Evolutionary conservation across 2,888 invertebrate genomes (phyloP).

Genomic region (Aporophyla lueneburgensis): DNA sequence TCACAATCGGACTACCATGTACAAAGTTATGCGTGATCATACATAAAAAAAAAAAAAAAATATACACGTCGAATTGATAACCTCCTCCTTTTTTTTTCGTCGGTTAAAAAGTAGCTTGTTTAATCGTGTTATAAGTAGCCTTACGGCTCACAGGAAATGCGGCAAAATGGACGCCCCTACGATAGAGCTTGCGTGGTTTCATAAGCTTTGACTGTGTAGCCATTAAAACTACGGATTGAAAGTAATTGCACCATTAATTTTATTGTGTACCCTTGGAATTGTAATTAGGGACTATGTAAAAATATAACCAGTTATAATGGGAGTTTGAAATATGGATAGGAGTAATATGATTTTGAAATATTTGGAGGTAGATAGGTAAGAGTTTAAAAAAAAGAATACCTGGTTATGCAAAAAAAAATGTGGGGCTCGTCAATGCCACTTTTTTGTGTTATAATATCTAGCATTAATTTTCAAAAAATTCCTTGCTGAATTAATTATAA

Average conservation of each 20-base stretch:
- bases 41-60: too few species aligned
- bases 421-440: too few species aligned
- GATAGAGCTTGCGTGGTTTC: slow-evolving; percentile 41
- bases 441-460: too few species aligned
- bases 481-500: too few species aligned
- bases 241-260: slow-evolving; percentile 40
- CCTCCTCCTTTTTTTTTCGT: too few species aligned
- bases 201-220: slow-evolving; percentile 16
- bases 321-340: slow-evolving; percentile 4
- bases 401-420: too few species aligned
- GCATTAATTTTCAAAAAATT: too few species aligned
- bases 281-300: slow-evolving; percentile 27
- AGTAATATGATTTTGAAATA: neutral
- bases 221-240: slow-evolving; percentile 41
- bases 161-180: slow-evolving; percentile 32
- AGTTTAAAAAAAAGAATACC: too few species aligned
- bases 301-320: slow-evolving; percentile 13
- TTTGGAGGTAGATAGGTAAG: too few species aligned
- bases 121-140: slow-evolving; percentile 29
- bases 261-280: slow-evolving; percentile 41
- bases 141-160: slow-evolving; percentile 31
- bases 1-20: too few species aligned
- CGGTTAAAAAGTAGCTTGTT: slow-evolving; percentile 24
- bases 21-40: too few species aligned
- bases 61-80: too few species aligned